Evolutionary conservation across 2,888 invertebrate species (phyloP), one percentile per base, ranked within the genome.

Genomic region (Alsophila aescularia): DNA sequence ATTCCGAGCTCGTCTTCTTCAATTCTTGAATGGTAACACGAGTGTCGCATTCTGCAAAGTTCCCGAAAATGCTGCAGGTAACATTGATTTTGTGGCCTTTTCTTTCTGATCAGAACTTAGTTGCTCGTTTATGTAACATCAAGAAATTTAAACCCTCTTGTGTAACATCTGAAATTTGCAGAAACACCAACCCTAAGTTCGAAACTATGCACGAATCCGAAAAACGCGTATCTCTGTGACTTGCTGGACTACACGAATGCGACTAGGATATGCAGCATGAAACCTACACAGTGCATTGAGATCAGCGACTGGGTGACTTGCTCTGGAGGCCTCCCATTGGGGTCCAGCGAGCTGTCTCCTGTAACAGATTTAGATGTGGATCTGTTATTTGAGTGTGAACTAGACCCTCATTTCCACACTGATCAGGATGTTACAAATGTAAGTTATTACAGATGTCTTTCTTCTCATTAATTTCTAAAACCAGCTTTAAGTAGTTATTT

Each of bases 1-100:
- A 18, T 93, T 96, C 60, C 93, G 94, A 73, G 93, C 93, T 70
- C 95, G 95, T 70, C 92, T 97, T 42, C 92, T 93, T 31, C 93
- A 93, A 69, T 93, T 93, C 66, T 75, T 94, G 42, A 89, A 84
- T 47, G 93, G 93, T 45, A 93, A 93, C 52, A 90, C 93, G 6
- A 93, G 93, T 80, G 91, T 94, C 34, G 93, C 93, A 1, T 94
- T 94, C 66, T 94, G 93, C 68, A 92, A 93, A 76, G 89, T 93
- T 42, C 93, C 93, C 58, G 91, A 90, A 74, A 88, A 89, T 77
- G 88, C 89, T 56, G 90, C 88, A 69, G 91, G 90, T 90, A 75
- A 36, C 5, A 12, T 24, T 1, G 9, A 56, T 31, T 37, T 21
- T 1, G 12, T 36, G 6, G 34, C 8, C 39, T 18, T 24, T 37